Conservation (phyloP, 2,113 vertebrate species). For the Myotis brandtii region DNA sequence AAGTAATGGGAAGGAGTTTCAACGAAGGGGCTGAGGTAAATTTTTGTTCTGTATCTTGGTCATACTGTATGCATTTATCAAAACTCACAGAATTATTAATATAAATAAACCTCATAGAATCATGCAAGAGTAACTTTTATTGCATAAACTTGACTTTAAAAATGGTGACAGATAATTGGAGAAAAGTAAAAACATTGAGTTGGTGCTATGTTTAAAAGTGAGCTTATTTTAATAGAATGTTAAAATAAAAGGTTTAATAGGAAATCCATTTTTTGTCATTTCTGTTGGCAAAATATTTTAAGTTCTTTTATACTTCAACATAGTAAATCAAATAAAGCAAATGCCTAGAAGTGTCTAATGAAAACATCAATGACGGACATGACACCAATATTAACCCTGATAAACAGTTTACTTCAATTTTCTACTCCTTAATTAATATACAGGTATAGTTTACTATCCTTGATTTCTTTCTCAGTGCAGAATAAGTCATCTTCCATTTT, state of each 20-base stretch:
- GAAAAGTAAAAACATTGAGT: slow-evolving; percentile 37
- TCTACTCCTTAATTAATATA: slow-evolving; percentile 24
- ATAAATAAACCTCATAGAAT: neutral
- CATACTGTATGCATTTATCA: neutral
- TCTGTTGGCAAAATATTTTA: neutral
- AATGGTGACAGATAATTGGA: neutral
- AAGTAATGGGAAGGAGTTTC: neutral
- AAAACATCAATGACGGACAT: neutral
- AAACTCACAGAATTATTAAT: neutral
- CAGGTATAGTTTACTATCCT: neutral
- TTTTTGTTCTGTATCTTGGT: neutral
- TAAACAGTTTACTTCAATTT: slow-evolving; percentile 10
- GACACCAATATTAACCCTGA: slow-evolving; percentile 21
- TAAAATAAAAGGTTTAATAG: neutral
- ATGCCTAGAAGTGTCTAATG: neutral
- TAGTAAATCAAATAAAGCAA: slow-evolving; percentile 17
- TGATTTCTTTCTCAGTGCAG: neutral
- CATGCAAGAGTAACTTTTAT: neutral
- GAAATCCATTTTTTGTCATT: neutral
- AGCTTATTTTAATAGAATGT: slow-evolving; percentile 27
- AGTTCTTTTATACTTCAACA: slow-evolving; percentile 34
- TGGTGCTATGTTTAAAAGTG: slow-evolving; percentile 4
- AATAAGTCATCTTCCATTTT: neutral
- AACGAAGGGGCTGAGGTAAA: neutral
- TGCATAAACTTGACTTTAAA: slow-evolving; percentile 25